These are phyloP conservation scores for Conistra vaccinii DNA, from an alignment of 2,888 invertebrate species.

Conservation along the genomic window DNA sequence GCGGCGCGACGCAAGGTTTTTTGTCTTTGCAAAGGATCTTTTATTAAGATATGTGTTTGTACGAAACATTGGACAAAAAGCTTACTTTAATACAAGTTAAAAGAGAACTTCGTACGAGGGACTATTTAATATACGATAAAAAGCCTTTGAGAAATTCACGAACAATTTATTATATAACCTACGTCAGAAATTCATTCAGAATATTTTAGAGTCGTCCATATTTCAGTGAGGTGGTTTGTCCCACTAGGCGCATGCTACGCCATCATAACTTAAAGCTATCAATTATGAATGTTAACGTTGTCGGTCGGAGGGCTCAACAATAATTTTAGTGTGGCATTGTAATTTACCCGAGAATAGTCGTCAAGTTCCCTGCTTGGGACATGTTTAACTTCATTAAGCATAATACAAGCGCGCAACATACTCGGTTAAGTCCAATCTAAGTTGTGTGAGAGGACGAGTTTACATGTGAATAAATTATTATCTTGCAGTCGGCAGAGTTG, in stretches of 20 bases:
- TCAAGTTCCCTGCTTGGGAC: conserved; percentile 82
- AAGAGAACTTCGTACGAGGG: conserved; percentile 46
- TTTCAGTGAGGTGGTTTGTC: conserved; percentile 43
- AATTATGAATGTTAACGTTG: conserved; percentile 62
- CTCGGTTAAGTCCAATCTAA: conserved; percentile 91
- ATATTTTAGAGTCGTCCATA: conserved; percentile 41
- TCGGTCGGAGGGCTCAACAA: conserved; percentile 63
- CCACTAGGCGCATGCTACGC: conserved; percentile 61
- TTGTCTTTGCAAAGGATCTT: conserved; percentile 60
- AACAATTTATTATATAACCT: conserved; percentile 46
- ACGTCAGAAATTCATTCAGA: conserved; percentile 44
- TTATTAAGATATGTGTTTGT: conserved; percentile 62
- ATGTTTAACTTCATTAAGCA: conserved; percentile 90
- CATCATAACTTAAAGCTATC: conserved; percentile 66
- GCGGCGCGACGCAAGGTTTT: conserved; percentile 42
- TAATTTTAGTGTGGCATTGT: conserved; percentile 74
- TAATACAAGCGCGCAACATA: conserved; percentile 88
- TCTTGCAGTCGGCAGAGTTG: conserved; percentile 83
- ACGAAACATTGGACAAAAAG: conserved; percentile 60
- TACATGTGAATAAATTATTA: conserved; percentile 90
- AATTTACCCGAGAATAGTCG: conserved; percentile 77
- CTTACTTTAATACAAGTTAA: conserved; percentile 54
- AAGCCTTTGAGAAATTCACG: conserved; percentile 49
- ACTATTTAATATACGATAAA: conserved; percentile 58
- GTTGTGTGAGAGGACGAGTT: conserved; percentile 86